Base-by-base conservation (phyloP, 2,797 vertebrate species). In the Xyrichtys novacula region DNA sequence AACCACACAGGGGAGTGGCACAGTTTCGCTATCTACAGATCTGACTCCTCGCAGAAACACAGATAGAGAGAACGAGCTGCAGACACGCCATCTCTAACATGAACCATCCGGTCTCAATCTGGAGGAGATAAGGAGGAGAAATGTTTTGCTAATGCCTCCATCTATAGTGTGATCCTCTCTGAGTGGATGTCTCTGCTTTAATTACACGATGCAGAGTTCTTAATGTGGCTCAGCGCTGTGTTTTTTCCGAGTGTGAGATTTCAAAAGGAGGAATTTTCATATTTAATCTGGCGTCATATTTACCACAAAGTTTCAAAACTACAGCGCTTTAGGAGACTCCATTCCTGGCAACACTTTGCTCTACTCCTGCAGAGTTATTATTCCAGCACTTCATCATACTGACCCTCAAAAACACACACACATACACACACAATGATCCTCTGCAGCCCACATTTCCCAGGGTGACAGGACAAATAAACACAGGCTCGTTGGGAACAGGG, bases 381-480 rank as follows among this genome's bases (percentile, higher is more conserved):
- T 80, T 87, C 77, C 79, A 86, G 80, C 85, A 88, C 87, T 86
- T 87, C 75, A 86, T 85, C 80, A 80, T n/a, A 50, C 77, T 86
- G 78, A 84, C 81, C 68, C 68, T 50, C 44, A 55, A 69, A 42
- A 49, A 52, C 57, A 61, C 65, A 56, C 63, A 59, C 61, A 66
- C 54, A 63, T 40, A 71, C 44, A 61, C 14, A 42, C 71, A 66
- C 58, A 63, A 50, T 25, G 52, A 65, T 71, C 64, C 68, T 68
- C 67, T 42, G 48, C 77, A 76, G 81, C 36, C 72, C 85, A 85
- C 69, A 86, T 84, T 88, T 85, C 75, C 83, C 83, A 73, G 85
- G 84, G 74, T 78, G 80, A 87, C 85, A 78, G 87, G 73, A 85
- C 90, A 89, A 93, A 89, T 90, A 93, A 88, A 89, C 85, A 88